Percentiles rank a stretch among this genome's conserved stretches.
These are phyloP conservation scores for Cotesia chilonis DNA, from an alignment of 1,140 invertebrate genomes.

Conservation along the genomic window DNA sequence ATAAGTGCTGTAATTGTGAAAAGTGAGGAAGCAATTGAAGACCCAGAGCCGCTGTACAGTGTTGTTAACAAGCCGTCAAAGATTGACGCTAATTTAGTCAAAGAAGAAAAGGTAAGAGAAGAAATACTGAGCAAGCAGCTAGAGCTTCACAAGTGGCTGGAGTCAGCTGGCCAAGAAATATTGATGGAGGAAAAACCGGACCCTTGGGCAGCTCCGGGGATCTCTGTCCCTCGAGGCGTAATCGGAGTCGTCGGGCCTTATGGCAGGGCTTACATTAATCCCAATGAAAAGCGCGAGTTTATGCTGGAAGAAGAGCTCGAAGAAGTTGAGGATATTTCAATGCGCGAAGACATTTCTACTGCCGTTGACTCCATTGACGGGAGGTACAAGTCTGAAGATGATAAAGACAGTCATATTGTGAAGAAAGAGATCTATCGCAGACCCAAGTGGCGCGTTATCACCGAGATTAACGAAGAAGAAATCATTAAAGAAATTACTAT, in stretches of 20 bases:
- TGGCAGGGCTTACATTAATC: constrained; percentile 44
- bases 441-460: constrained; percentile 48
- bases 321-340: constrained; percentile 46
- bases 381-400: constrained; percentile 11
- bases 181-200: background rate
- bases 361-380: constrained; percentile 30
- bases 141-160: constrained; percentile 49
- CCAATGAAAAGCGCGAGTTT: constrained; percentile 49
- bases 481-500: constrained; percentile 12
- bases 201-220: constrained; percentile 6
- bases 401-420: constrained; percentile 30
- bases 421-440: constrained; percentile 42
- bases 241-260: constrained; percentile 54
- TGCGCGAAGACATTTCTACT: constrained; percentile 36
- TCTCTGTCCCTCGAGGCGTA: constrained; percentile 48
- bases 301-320: constrained; percentile 55
- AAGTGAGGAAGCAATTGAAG: constrained; percentile 18
- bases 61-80: constrained; percentile 48
- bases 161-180: constrained; percentile 4
- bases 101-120: constrained; percentile 14
- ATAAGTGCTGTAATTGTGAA: constrained; percentile 44
- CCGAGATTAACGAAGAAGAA: constrained; percentile 42
- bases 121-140: constrained; percentile 40
- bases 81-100: background rate
- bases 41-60: constrained; percentile 48